These are phyloP conservation scores for Smittia sp. DNA, from an alignment of 2,888 invertebrate genomes.

Conservation along the genomic window DNA sequence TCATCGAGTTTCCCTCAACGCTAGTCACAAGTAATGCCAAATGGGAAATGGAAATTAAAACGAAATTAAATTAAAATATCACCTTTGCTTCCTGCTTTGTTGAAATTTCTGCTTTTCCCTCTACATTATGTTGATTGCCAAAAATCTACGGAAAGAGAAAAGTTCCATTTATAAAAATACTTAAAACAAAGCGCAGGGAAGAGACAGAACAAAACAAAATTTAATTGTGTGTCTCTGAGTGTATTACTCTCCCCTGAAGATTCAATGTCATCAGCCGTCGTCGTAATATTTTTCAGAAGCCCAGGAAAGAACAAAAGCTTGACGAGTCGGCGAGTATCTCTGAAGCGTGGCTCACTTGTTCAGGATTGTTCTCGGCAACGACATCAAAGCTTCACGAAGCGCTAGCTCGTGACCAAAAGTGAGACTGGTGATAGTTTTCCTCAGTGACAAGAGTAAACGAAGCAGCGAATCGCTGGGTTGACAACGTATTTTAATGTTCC, in stretches of 20 bases:
- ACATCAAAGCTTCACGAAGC: too few relatives aligned
- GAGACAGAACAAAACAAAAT: conserved; percentile 15
- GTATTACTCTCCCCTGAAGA: conserved; percentile 7
- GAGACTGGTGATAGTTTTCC: too few relatives aligned
- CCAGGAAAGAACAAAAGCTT: background rate
- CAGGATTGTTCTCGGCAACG: too few relatives aligned
- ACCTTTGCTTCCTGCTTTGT: conserved; percentile 36
- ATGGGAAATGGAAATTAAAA: conserved; percentile 39
- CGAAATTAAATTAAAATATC: conserved; percentile 37
- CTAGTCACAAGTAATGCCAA: background rate
- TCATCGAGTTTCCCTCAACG: too few relatives aligned
- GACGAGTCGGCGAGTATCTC: background rate
- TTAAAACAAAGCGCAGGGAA: conserved; percentile 6
- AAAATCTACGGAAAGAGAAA: conserved; percentile 8
- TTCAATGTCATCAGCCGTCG: conserved; percentile 8
- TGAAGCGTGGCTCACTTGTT: too few relatives aligned
- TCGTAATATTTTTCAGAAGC: background rate
- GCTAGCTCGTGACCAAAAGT: too few relatives aligned
- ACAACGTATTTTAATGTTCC: conserved; percentile 1
- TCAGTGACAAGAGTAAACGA: background rate
- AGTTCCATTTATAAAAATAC: conserved; percentile 13
- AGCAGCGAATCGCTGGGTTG: background rate
- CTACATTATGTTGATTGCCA: conserved; percentile 25
- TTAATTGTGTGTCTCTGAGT: conserved; percentile 29
- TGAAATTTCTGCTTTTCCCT: background rate